Conservation (phyloP, 2,797 vertebrate genomes). For the Triplophysa bombifrons region DNA sequence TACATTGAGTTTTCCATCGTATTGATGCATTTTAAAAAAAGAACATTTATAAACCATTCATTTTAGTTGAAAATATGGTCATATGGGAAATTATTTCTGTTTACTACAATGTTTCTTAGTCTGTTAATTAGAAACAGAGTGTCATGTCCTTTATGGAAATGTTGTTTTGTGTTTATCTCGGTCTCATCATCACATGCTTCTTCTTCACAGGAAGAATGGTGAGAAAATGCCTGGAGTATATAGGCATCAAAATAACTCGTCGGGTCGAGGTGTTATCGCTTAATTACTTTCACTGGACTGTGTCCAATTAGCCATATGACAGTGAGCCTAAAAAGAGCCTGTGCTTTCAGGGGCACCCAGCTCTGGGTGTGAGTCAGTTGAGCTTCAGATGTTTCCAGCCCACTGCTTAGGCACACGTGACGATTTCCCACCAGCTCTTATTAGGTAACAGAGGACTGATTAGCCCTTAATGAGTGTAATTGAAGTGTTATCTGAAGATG, state of each 20-base stretch:
- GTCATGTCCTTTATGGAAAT: not conserved
- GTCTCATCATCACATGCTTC: not conserved
- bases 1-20: not conserved
- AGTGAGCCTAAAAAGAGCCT: not conserved
- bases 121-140: not conserved
- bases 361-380: not conserved
- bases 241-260: slow-evolving; percentile 17
- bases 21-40: too few species aligned
- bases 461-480: slow-evolving; percentile 33
- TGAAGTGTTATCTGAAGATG: slow-evolving; percentile 36
- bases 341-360: not conserved
- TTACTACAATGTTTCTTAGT: not conserved
- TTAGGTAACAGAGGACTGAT: slow-evolving; percentile 11
- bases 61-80: too few species aligned
- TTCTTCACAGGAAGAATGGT: not conserved
- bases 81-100: not conserved
- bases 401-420: slow-evolving; percentile 18
- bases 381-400: slow-evolving; percentile 20
- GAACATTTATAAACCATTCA: too few species aligned
- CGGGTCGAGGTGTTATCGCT: slow-evolving; percentile 8
- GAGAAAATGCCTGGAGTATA: not conserved
- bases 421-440: slow-evolving; percentile 9
- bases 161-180: not conserved
- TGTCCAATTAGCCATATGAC: slow-evolving; percentile 6
- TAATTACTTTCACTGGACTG: not conserved